Percentiles rank a stretch among this genome's conserved stretches.
Conservation (phyloP, 2,888 invertebrate species). For the Serripes groenlandicus region DNA sequence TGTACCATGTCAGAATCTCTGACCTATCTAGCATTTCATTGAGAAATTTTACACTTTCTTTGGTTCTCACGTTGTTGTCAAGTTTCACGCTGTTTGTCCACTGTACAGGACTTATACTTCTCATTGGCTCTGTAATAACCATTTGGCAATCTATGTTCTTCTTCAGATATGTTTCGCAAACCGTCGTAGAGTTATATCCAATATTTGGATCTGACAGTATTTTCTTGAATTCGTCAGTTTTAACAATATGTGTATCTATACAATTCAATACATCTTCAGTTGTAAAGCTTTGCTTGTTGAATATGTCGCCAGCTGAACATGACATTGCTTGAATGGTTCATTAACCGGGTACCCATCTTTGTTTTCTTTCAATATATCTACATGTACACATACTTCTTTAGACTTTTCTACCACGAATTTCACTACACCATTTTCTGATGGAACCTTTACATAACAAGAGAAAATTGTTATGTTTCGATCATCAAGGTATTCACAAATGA, state of each 20-base stretch:
- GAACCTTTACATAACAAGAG: background rate
- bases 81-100: constrained; percentile 13
- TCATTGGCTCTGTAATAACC: constrained; percentile 26
- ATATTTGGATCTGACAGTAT: no score
- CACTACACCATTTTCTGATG: background rate
- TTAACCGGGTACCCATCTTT: constrained; percentile 3
- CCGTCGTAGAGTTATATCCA: no score
- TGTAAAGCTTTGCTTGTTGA: no score
- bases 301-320: no score
- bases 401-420: background rate
- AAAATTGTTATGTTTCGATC: background rate
- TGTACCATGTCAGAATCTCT: background rate
- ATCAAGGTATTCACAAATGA: background rate
- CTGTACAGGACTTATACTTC: constrained; percentile 15
- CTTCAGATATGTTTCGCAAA: constrained; percentile 3
- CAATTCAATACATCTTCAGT: no score
- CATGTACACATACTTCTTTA: background rate
- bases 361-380: background rate
- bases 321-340: background rate
- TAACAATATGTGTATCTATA: no score
- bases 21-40: background rate
- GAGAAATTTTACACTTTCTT: background rate
- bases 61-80: background rate
- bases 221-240: no score
- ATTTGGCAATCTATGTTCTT: background rate